phyloP scores from a whole-genome alignment of 2,113 vertebrate genomes.

The Ophthalmolycus amberensis region DNA sequence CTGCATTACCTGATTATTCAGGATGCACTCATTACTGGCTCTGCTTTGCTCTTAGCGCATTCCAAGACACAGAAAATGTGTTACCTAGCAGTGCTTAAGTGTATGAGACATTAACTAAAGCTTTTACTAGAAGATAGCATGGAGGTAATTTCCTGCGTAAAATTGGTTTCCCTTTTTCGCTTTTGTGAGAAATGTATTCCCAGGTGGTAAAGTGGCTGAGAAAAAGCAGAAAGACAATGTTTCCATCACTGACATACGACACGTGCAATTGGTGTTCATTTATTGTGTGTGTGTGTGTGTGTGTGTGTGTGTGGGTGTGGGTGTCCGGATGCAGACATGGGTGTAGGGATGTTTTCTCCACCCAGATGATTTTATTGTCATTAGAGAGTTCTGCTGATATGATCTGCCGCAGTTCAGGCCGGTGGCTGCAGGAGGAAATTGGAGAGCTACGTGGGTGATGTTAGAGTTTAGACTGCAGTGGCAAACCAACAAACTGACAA shows the following conservation, averaged over 20 bases:
- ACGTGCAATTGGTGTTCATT: not conserved
- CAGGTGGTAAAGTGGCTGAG: conserved; percentile 7
- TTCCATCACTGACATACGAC: conserved; percentile 36
- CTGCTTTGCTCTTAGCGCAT: conserved; percentile 46
- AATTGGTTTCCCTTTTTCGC: conserved; percentile 64
- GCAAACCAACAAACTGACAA: conserved; percentile 28
- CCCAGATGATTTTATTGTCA: conserved; percentile 27
- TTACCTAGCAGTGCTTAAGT: conserved; percentile 66
- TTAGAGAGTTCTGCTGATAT: conserved; percentile 42
- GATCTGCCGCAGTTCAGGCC: conserved; percentile 44
- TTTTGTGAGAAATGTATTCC: conserved; percentile 43
- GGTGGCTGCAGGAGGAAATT: conserved; percentile 51
- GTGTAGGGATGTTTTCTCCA: conserved; percentile 4
- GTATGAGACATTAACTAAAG: conserved; percentile 73
- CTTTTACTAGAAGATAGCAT: conserved; percentile 65
- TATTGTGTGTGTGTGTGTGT: not conserved
- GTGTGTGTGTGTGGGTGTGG: not conserved
- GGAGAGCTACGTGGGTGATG: conserved; percentile 23
- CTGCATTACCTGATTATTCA: conserved; percentile 45
- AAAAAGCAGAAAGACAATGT: conserved; percentile 29
- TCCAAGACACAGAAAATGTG: conserved; percentile 61
- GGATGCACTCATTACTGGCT: conserved; percentile 43
- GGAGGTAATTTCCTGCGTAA: conserved; percentile 71
- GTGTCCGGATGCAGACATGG: not conserved
- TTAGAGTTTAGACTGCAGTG: conserved; percentile 35